A percentile compares a stretch with the other conserved stretches of the same genome.
Conservation (phyloP, 2,797 vertebrate species). For the Molothrus aeneus region DNA sequence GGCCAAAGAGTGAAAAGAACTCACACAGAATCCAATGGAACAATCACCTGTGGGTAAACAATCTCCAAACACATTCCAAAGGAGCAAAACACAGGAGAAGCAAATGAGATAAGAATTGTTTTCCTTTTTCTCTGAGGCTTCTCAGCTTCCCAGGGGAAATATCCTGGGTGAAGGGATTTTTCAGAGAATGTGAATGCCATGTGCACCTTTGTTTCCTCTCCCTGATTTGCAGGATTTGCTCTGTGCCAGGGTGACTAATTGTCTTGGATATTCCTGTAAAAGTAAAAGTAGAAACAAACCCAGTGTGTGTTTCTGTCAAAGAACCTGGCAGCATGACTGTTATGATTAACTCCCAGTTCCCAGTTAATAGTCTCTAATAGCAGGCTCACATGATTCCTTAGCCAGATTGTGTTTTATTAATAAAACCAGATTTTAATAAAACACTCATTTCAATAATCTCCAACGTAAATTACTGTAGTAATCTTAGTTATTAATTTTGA, state of each 20-base stretch:
- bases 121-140: background rate
- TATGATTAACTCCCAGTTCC: conserved; percentile 57
- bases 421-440: conserved; percentile 70
- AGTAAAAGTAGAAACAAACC: background rate
- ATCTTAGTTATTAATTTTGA: conserved; percentile 67
- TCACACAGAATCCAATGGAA: background rate
- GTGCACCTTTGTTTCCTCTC: background rate
- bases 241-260: background rate
- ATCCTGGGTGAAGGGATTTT: background rate
- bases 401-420: conserved; percentile 65
- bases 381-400: conserved; percentile 26
- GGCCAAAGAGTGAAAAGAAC: background rate
- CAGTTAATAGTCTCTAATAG: conserved; percentile 57
- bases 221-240: background rate
- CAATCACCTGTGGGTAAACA: too few relatives aligned
- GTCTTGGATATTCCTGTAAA: background rate
- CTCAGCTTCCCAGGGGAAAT: background rate
- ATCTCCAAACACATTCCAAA: background rate
- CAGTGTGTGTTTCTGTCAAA: conserved; percentile 10
- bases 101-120: background rate
- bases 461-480: conserved; percentile 52
- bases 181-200: background rate
- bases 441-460: conserved; percentile 54
- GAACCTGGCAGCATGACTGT: conserved; percentile 47
- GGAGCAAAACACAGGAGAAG: background rate